Evolutionary conservation across 1,140 invertebrate species (phyloP), one percentile per base, ranked within the genome.

Genomic region (Sinella curviseta): DNA sequence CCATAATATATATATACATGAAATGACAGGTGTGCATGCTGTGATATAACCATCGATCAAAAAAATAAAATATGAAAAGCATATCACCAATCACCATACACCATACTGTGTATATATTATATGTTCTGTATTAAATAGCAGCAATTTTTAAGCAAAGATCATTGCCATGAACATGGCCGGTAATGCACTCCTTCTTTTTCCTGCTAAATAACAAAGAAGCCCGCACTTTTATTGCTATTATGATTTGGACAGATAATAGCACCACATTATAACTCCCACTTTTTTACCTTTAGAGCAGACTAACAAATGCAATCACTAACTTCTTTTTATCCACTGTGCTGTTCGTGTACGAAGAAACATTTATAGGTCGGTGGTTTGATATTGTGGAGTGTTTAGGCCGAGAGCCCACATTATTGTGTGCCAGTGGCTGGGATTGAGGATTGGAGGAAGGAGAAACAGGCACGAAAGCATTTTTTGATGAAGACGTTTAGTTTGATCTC

Each of bases 21-120:
- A 26, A 65, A 65, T 65, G 57, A 65, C 57, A 65, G 57, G 57
- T 65, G 57, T 65, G 24, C 57, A 65, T 65, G 57, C 57, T 65
- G 57, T 65, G 57, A 65, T 65, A 26, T 65, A 65, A 65, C 57
- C 26, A 65, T 65, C 57, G 3, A 65, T 65, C 57, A 65, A 65
- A 26, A 48, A 48, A 48, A 48, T 48, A 48, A 48, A 48, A 48
- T 48, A 48, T 48, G 8, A 48, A n/a, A n/a, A n/a, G n/a, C n/a
- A n/a, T n/a, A n/a, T n/a, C n/a, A n/a, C n/a, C n/a, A n/a, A n/a
- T n/a, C n/a, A n/a, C n/a, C n/a, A n/a, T n/a, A n/a, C n/a, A n/a
- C n/a, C n/a, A n/a, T n/a, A 12, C 39, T 20, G 20, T 48, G 20
- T 48, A 20, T 12, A 48, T 20, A 48, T 48, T 48, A 20, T n/a